Conservation (phyloP, 2,888 invertebrate species). For the Mesochorus sp. region DNA sequence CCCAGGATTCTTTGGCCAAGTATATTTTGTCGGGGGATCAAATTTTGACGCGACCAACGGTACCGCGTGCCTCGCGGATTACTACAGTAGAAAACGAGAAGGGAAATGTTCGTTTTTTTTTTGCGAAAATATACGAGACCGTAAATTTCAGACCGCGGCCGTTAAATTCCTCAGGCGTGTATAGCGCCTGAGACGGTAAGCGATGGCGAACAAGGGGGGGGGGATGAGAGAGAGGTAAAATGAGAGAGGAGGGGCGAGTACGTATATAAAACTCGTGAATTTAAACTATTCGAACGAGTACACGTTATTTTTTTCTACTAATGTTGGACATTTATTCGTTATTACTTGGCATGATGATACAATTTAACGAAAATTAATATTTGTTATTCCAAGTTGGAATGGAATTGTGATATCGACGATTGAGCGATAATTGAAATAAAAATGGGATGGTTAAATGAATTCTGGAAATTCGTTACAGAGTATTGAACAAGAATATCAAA, state of each 20-base stretch:
- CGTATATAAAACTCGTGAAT: background rate
- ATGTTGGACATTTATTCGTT: no score
- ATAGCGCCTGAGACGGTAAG: slow-evolving; percentile 33
- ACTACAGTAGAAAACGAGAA: slow-evolving; percentile 49
- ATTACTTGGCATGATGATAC: no score
- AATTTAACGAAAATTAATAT: no score
- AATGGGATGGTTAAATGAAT: no score
- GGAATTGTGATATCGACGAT: no score
- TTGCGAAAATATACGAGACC: slow-evolving; percentile 65
- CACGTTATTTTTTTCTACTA: background rate
- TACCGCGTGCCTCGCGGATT: slow-evolving; percentile 44
- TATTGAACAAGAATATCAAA: no score
- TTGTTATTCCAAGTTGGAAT: no score
- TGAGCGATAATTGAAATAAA: no score
- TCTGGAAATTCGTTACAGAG: no score
- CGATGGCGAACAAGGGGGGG: slow-evolving; percentile 39
- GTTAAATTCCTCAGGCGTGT: slow-evolving; percentile 60
- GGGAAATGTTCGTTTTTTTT: slow-evolving; percentile 61
- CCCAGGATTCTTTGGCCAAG: no score
- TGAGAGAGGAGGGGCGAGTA: slow-evolving; percentile 40
- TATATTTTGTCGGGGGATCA: no score
- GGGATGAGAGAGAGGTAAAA: slow-evolving; percentile 62
- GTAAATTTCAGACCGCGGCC: slow-evolving; percentile 64
- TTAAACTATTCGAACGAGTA: slow-evolving; percentile 18
- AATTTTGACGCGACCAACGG: no score